Evolutionary conservation across 37 sponge, comb jelly and placozoan species (phyloP), one percentile per base, ranked within the genome.

Genomic region (Tethya wilhelma): DNA sequence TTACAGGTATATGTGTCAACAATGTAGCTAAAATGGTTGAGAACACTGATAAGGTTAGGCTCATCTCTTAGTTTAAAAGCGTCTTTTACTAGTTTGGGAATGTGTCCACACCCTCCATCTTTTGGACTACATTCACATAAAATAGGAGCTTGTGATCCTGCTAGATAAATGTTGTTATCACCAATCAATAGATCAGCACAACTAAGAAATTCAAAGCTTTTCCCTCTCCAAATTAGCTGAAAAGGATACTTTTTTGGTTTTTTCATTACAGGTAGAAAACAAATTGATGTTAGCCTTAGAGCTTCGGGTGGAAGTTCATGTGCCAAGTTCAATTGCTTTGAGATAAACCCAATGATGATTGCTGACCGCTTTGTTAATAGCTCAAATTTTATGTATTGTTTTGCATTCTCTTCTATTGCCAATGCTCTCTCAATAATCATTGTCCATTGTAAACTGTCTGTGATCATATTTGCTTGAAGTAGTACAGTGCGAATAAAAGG

Each of bases 81-180:
- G 0, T 23, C 46, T 1, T 4, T 19, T 25, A 41, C 59, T 2
- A 17, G 12, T 8, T 32, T 9, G 19, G 7, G 19, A 23, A 79
- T 29, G 5, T 4, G 2, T 12, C 80, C 80, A 67, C 70, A 68
- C 11, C 80, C 80, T 32, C 70, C 70, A 28, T 32, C 38, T 1
- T 53, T 2, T 31, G 56, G 57, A 20, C 12, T 6, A 0, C 25
- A 19, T 56, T 40, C 38, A 30, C 33, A 19, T 17, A 64, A 28
- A 29, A 83, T 57, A 40, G 40, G 34, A 33, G 34, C 72, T 30
- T 83, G 75, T 45, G 75, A 74, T 34, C 84, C 84, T 14, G 64
- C 64, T n/a, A 74, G 2, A 5, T 67, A 14, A 19, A 14, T 14
- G 14, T 9, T 14, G 9, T 49, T 9, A 49, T 49, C 53, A 9